These are phyloP conservation scores for Montipora sp. DNA, from an alignment of 64 coral and sea anemone species.

Conservation along the genomic window DNA sequence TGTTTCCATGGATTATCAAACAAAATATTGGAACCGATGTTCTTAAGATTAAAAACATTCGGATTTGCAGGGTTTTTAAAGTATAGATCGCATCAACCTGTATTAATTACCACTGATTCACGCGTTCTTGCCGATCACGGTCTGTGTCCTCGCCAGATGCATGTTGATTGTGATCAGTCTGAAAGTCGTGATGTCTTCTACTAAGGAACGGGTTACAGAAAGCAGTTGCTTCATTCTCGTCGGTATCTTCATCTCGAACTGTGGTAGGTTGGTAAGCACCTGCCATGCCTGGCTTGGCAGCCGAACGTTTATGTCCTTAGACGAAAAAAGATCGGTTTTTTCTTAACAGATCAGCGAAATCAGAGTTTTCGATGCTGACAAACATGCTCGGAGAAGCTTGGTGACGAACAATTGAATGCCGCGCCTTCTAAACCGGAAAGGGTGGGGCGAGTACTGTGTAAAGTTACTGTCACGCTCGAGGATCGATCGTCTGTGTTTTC, in stretches of 20 bases:
- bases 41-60: slow-evolving; percentile 2
- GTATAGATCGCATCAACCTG: background rate
- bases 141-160: background rate
- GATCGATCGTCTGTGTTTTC: too few relatives aligned
- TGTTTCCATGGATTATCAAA: background rate
- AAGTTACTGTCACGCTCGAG: too few relatives aligned
- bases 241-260: slow-evolving; percentile 58
- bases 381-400: slow-evolving; percentile 12
- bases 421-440: slow-evolving; percentile 28
- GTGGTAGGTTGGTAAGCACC: slow-evolving; percentile 89
- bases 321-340: background rate
- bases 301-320: background rate
- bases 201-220: slow-evolving; percentile 69
- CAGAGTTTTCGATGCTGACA: background rate
- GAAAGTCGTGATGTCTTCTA: slow-evolving; percentile 48
- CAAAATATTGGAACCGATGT: background rate
- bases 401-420: slow-evolving; percentile 10
- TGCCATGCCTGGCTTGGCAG: slow-evolving; percentile 57
- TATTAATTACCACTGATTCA: slow-evolving; percentile 44
- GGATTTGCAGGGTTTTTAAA: background rate
- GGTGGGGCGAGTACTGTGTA: background rate
- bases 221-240: slow-evolving; percentile 23
- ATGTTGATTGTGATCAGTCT: slow-evolving; percentile 18
- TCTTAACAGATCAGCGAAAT: background rate
- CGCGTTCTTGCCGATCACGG: background rate